Evolutionary conservation across 2,888 invertebrate genomes (phyloP), one percentile per base, ranked within the genome.

Genomic region (Hypercompe scribonia): DNA sequence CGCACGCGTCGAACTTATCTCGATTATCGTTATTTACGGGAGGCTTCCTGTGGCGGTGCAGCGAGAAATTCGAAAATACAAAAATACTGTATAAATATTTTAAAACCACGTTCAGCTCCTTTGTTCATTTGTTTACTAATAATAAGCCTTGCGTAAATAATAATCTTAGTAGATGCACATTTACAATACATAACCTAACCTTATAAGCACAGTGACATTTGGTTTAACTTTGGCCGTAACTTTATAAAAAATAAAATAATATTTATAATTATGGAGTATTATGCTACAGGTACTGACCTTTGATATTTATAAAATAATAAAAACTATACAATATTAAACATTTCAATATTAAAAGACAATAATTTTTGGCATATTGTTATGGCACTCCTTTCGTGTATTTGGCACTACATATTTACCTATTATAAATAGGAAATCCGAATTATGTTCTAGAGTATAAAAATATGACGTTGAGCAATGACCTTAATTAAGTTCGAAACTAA

Each of bases 261-360:
- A 85, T 82, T 81, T 84, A 83, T 82, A 72, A 84, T 82, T 74
- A 21, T 74, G 71, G 95, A 95, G 95, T 94, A 95, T 95, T 93
- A 90, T 88, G 82, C 84, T 92, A 93, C 94, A 95, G 95, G 95
- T 94, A 95, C 95, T 90, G 94, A 89, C 92, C 90, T 90, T 91
- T 89, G 89, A 89, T 87, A 84, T 84, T 87, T 84, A 85, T 86
- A 84, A 83, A 85, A 82, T 81, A 83, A 80, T 77, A 82, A 80
- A 77, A 78, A 81, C 76, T 82, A 81, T 80, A 81, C 68, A 78
- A 79, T 73, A 71, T 36, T 74, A 81, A 81, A 77, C 34, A 54
- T 68, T 81, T 77, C 78, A 80, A 77, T 86, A 79, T 81, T 70
- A 77, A 73, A 76, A 71, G 68, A 73, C 71, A 76, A 77, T 78